phyloP scores from a whole-genome alignment of 64 coral and sea anemone species.

The Astreopora myriophthalma region DNA sequence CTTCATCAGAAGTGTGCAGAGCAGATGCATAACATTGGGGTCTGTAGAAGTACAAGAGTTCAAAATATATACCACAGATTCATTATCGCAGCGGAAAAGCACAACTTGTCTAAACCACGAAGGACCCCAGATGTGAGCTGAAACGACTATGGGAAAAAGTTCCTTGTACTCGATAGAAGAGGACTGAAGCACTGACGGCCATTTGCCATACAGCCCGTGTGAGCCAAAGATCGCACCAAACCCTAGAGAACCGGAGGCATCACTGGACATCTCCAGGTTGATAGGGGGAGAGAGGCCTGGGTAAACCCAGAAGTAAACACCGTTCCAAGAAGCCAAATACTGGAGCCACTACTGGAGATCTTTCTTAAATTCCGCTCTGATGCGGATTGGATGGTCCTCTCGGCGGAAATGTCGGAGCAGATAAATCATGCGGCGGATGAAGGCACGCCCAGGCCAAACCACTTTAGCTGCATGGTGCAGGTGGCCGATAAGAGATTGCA shows the following conservation, averaged over 20 bases:
- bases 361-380: constrained; percentile 10
- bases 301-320: background rate
- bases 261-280: background rate
- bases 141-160: background rate
- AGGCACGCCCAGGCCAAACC: constrained; percentile 15
- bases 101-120: background rate
- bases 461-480: constrained; percentile 13
- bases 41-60: background rate
- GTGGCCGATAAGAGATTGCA: background rate
- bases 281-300: background rate
- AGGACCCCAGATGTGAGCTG: background rate
- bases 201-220: background rate
- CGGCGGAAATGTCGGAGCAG: background rate
- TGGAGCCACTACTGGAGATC: constrained; percentile 15
- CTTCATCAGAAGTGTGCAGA: background rate
- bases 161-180: background rate
- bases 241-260: background rate
- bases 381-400: background rate
- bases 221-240: background rate
- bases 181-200: background rate
- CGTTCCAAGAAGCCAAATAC: background rate
- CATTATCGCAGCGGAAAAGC: background rate
- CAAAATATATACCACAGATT: background rate
- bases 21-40: background rate
- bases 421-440: constrained; percentile 5